Conservation (phyloP, 2,113 vertebrate species). For the Nothocercus nigrocapillus region DNA sequence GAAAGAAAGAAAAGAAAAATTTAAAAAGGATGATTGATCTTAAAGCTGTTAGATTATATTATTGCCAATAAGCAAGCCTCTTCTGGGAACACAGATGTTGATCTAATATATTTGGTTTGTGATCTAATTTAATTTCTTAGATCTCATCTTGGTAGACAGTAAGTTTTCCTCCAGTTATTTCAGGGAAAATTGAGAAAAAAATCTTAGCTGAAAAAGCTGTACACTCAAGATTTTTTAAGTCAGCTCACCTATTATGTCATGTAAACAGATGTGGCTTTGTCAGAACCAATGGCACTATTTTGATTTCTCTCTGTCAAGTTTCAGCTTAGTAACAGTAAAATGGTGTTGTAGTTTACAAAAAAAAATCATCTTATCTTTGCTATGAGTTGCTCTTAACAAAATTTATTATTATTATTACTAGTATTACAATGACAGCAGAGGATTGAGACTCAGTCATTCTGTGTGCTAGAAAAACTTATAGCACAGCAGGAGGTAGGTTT, state of each 20-base stretch:
- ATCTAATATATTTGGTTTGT: conserved; percentile 47
- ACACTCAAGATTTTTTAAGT: not conserved
- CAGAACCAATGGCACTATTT: not conserved
- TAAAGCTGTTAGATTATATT: conserved; percentile 48
- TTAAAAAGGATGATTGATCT: conserved; percentile 66
- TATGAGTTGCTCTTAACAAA: not conserved
- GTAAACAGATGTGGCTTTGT: not conserved
- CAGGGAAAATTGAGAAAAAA: not conserved
- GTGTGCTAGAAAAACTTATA: not conserved
- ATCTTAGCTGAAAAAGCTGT: not conserved
- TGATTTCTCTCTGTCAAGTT: not conserved
- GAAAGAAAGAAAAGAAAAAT: not conserved
- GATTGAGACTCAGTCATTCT: not conserved
- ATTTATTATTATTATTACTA: not conserved
- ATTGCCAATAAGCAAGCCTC: conserved; percentile 42
- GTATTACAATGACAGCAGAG: not conserved
- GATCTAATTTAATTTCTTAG: conserved; percentile 56
- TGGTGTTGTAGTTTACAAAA: not conserved
- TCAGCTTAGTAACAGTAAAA: not conserved
- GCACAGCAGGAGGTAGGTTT: not conserved
- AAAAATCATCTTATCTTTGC: not conserved
- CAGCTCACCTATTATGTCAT: not conserved
- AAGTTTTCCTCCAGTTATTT: conserved; percentile 28
- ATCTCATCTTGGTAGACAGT: conserved; percentile 12
- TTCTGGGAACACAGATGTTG: conserved; percentile 45